Evolutionary conservation across 2,797 vertebrate genomes (phyloP), one percentile per base, ranked within the genome.

Genomic region (Cheirogaleus major): DNA sequence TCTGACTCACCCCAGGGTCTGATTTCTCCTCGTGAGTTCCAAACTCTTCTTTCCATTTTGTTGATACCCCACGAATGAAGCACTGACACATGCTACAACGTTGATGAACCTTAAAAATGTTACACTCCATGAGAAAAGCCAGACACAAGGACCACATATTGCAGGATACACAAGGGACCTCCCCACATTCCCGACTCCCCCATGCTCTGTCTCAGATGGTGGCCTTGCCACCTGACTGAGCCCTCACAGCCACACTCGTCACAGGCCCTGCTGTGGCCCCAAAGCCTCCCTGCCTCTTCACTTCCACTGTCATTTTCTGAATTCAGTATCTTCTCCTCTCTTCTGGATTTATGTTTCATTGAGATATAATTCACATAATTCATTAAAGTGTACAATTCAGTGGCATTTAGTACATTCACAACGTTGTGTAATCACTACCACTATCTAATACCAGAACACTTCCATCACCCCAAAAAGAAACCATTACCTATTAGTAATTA

Each of bases 331-430:
- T 81, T 65, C 89, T 82, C n/a, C 61, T 45, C n/a, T 32, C 50
- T 65, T 81, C 52, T 12, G 38, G 38, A 59, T 76, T 92, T 89
- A 70, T 72, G 25, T 94, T 67, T 81, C 69, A 78, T 25, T 65
- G 78, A 59, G 22, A 61, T 67, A 57, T 88, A 94, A 72, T 55
- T 86, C 79, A 82, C 23, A 13, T 41, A 91, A 85, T 52, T 72
- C 52, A 61, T 52, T 59, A 41, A 38, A 23, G 35, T 48, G 23
- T 48, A 25, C 3, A 7, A 50, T 55, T 83, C 61, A 43, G 4
- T 43, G 88, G 41, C 76, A 72, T 43, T 86, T 63, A 17, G 69
- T 82, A 48, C 17, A 38, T 69, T 83, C 79, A 23, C 52, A 5
- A 0, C 55, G 30, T 61, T 50, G 27, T 38, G 20, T 45, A 52